Base-by-base conservation (phyloP, 2,888 invertebrate species). In the Latheticus oryzae region DNA sequence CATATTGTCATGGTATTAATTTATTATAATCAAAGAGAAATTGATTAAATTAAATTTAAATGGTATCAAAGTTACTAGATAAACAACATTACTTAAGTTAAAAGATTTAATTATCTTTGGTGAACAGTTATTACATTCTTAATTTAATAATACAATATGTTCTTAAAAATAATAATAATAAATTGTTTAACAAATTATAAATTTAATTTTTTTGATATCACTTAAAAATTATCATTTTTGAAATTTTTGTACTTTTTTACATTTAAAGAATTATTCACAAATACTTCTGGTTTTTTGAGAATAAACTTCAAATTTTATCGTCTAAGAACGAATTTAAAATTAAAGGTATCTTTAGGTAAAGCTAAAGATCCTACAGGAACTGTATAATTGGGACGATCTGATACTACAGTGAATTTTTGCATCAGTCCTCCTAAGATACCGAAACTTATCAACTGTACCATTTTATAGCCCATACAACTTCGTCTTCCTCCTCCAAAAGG, bases 391-490 rank as follows among this genome's bases (percentile, higher is more conserved):
- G 80, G 79, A 2, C 77, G 71, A 1, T 78, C 73, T 2, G 84
- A 81, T 8, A 75, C 48, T 24, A 87, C 76, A 30, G 78, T 79
- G 68, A 80, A 86, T 58, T 82, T 79, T 70, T 85, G 84, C 51
- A 86, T 69, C 9, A 86, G 64, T 9, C 81, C 81, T 2, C 83
- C 82, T 5, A 86, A 60, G 2, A 81, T 78, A 1, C 83, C 78
- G 65, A 85, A 85, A 45, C 83, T 81, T 4, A 86, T 70, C 40
- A 84, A 79, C 62, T 86, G 85, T 0, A 87, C 86, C 77, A 88
- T 79, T 70, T 85, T 86, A 76, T 86, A 86, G 0, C 88, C 88
- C 83, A 88, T 84, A 73, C 88, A 88, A 19, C 86, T 84, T 24
- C 87, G 77, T 59, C 84, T 80, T 0, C 87, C 88, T 2, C 84